A percentile compares a stretch with the other conserved stretches of the same genome.
These are phyloP conservation scores for Heterotilapia buettikoferi DNA, from an alignment of 2,113 vertebrate genomes.

Conservation along the genomic window DNA sequence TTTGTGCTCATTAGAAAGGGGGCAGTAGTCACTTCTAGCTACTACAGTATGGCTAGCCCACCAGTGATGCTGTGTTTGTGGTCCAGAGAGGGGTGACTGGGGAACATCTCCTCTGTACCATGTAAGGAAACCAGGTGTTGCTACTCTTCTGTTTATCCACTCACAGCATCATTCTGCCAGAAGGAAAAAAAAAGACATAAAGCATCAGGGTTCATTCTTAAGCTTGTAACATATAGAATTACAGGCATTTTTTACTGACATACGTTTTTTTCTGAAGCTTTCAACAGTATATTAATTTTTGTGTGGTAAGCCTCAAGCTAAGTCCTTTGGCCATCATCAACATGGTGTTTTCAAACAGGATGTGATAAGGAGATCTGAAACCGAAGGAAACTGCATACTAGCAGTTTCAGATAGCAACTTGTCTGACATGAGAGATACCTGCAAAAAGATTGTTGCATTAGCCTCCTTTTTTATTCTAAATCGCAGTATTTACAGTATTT, in stretches of 20 bases:
- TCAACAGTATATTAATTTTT: background rate
- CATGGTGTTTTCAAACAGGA: background rate
- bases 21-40: conserved; percentile 35
- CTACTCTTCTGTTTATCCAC: conserved; percentile 50
- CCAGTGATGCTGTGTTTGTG: conserved; percentile 16
- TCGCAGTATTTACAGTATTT: background rate
- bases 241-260: background rate
- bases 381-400: background rate
- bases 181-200: background rate
- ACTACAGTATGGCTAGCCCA: conserved; percentile 42
- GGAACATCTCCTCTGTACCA: conserved; percentile 22
- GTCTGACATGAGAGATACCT: background rate
- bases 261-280: background rate
- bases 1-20: conserved; percentile 55
- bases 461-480: background rate
- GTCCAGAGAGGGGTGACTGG: conserved; percentile 30
- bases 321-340: background rate
- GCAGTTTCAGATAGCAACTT: background rate
- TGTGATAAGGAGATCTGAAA: background rate
- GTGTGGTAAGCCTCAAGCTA: background rate
- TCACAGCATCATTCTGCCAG: conserved; percentile 38
- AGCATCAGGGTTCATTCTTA: background rate
- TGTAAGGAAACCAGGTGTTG: conserved; percentile 37
- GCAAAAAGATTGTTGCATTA: background rate
- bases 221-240: background rate